Conservation (phyloP, 2,113 vertebrate genomes). For the Paradoxurus hermaphroditus region DNA sequence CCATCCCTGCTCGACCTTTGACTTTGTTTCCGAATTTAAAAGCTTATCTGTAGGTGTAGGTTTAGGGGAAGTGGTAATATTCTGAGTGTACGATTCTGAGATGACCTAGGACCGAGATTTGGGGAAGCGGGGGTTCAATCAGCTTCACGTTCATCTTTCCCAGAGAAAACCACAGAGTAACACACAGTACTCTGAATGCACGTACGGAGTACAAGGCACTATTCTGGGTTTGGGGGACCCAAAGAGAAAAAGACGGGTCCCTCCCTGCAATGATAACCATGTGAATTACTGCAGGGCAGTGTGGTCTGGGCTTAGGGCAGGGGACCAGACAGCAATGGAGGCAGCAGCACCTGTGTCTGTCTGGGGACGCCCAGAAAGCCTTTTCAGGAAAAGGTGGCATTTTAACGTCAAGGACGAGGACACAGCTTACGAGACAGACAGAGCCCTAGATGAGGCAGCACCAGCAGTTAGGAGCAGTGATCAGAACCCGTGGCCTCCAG, state of each 20-base stretch:
- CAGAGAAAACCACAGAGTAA: neutral
- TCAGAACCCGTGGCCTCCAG: neutral
- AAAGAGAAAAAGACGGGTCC: neutral
- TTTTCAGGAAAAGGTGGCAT: neutral
- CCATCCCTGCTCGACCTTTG: neutral
- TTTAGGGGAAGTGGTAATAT: neutral
- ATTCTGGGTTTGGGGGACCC: neutral
- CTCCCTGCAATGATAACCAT: neutral
- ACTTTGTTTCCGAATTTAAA: neutral
- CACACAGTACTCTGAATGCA: neutral
- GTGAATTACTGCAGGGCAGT: rapidly evolving
- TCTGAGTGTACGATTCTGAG: neutral
- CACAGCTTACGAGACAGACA: neutral
- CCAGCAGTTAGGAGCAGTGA: too few relatives aligned
- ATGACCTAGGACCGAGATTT: neutral
- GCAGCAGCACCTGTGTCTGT: too few relatives aligned
- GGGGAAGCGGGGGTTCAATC: neutral
- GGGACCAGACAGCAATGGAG: rapidly evolving
- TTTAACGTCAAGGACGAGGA: neutral
- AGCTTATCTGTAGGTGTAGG: neutral
- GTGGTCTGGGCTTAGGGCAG: rapidly evolving
- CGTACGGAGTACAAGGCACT: rapidly evolving
- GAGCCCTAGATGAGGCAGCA: neutral
- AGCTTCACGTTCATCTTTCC: neutral
- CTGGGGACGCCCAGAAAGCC: neutral